Base-by-base conservation (phyloP, 2,888 invertebrate species). In the Bellardia pandia region DNA sequence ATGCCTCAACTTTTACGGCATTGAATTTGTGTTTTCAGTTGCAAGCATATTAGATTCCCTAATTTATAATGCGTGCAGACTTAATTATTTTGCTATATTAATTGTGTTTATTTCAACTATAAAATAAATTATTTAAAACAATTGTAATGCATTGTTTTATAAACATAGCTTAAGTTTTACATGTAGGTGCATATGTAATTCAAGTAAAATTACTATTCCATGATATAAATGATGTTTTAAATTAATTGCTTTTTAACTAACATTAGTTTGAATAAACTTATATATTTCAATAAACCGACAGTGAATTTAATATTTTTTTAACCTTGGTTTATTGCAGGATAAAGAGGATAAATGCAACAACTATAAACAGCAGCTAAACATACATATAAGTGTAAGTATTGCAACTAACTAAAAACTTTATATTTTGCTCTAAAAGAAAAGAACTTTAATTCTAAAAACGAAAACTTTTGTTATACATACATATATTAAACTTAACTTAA, bases 61-160 rank as follows among this genome's bases (percentile, higher is more conserved):
- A n/a, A 71, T 16, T 53, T 71, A 37, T 60, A 58, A 71, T 79
- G 69, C 79, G 69, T 62, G 71, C 48, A 69, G 37, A 23, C 56
- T 30, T 77, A 1, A 42, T 66, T 16, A 42, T 11, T 37, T 37
- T 53, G 40, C 4, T 3, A 58, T 53, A 23, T 66, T 56, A n/a
- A 42, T 64, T 64, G 40, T 40, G 3, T n/a, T 40, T 40, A 64
- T 33, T 60, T 53, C 16, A 64, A 53, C 64, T 76, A 6, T 45
- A 23, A 30, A 60, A 33, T 14, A 14, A 60, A 16, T 64, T 64
- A 40, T 64, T 64, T 40, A 64, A 64, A 64, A 37, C 37, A 40
- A 64, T 5, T 3, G 13, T 23, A 23, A 56, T 56, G 11, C 30
- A 13, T 13, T 6, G 3, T 14, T 13, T 3, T 3, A 4, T 30